Evolutionary conservation across 2,113 vertebrate genomes (phyloP), one percentile per base, ranked within the genome.

Genomic region (Motacilla tschutschensis): DNA sequence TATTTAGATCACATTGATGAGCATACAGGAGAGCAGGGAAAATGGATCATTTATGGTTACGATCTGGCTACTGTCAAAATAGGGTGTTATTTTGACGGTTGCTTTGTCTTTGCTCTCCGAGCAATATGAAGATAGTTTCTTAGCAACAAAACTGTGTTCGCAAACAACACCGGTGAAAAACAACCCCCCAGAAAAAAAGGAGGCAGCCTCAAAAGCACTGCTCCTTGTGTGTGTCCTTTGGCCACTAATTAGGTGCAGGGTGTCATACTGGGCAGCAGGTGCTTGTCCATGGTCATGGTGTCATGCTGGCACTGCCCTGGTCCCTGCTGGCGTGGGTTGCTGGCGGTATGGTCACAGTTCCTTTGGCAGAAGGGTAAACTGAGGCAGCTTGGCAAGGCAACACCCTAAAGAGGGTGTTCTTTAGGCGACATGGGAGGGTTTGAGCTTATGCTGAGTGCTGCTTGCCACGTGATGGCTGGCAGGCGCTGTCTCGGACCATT

Each of bases 61-160:
- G 82, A 94, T 95, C 92, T 76, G 95, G 94, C 95, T 96, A 92
- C 96, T 97, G 95, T 97, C 97, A 97, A 92, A 97, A 96, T 95
- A 96, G 62, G 35, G 82, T 92, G 93, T 92, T 95, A 95, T 92
- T 96, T 95, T 97, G 96, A 96, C 33, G 94, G 87, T 95, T 94
- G 93, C 94, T 96, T 97, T 97, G 96, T 97, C 97, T 96, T 95
- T 88, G 65, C 86, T 94, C 91, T 92, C 90, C 1, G 48, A 95
- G 95, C 95, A 96, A 93, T 94, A 90, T 70, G 95, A 95, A 96
- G 93, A 94, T 95, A 96, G 97, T 97, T 96, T 95, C 97, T 97
- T 97, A 97, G 97, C 97, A 97, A 97, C 97, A 96, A 94, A 97
- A 97, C 93, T 94, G 84, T 91, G 92, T 94, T 96, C 95, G 53